Evolutionary conservation across 2,888 invertebrate genomes (phyloP).

Genomic region (Erebia epiphron): DNA sequence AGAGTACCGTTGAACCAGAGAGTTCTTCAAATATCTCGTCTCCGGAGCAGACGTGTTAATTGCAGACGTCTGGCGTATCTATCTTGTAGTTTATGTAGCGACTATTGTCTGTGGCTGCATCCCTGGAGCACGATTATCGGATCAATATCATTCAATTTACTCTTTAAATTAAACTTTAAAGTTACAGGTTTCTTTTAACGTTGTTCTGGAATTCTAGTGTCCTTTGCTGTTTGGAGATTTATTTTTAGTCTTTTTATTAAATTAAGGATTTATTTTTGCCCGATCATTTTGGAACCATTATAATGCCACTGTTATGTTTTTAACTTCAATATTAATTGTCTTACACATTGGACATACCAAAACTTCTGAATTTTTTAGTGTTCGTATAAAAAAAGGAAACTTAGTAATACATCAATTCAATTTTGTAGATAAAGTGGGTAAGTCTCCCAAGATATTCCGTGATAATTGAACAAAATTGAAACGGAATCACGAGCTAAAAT

Average conservation of each 20-base stretch:
- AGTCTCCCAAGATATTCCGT: conserved; percentile 12
- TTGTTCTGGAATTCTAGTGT: neutral
- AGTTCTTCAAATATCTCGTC: conserved; percentile 28
- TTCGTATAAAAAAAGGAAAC: neutral
- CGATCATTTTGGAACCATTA: no score
- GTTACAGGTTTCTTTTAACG: neutral
- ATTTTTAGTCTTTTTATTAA: no score
- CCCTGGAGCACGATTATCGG: conserved; percentile 27
- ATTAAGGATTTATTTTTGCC: no score
- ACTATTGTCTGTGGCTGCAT: conserved; percentile 33
- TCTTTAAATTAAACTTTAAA: neutral
- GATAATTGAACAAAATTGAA: conserved; percentile 31
- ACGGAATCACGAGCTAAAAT: conserved; percentile 38
- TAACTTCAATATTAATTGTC: no score
- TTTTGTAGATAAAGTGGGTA: conserved; percentile 1
- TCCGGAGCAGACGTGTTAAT: conserved; percentile 41
- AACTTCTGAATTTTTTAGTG: no score
- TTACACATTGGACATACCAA: no score
- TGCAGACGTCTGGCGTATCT: conserved; percentile 39
- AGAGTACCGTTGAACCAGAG: neutral
- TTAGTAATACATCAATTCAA: conserved; percentile 4
- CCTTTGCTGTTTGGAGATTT: no score
- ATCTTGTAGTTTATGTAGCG: conserved; percentile 34
- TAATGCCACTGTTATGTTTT: no score
- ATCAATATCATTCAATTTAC: conserved; percentile 24